Evolutionary conservation across 2,888 invertebrate species (phyloP), one percentile per base, ranked within the genome.

Genomic region (Clusia tigrina): DNA sequence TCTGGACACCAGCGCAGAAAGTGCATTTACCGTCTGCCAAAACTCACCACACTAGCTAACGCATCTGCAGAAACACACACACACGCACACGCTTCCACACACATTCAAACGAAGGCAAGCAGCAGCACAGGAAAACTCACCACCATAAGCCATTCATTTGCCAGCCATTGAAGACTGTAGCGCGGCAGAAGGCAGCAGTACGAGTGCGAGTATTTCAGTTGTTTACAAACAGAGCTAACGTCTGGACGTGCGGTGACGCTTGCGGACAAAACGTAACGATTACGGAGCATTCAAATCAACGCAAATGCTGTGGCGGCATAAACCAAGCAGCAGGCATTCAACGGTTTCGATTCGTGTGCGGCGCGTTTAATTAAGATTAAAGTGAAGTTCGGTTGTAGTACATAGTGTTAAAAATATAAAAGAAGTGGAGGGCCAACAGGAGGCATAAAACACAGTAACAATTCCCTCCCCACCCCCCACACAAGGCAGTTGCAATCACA

Each of bases 141-240:
- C 48, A 48, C 48, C 48, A 48, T 3, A 42, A 42, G 42, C n/a
- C 42, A 42, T 32, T n/a, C 42, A 42, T 48, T 22, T 48, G 48
- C 48, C 48, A 22, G 22, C 25, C 72, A 71, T 71, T 52, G 72
- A 72, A 72, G 71, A 72, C 71, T 72, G 72, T 71, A 70, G 71
- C 71, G 32, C 10, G 58, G n/a, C 42, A 64, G 51, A n/a, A n/a
- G n/a, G n/a, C n/a, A n/a, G n/a, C n/a, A n/a, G n/a, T n/a, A n/a
- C 63, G 66, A 72, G 32, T 9, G 74, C 75, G 71, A 75, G 74
- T 74, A 74, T 64, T 71, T 76, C 70, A 78, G 78, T 78, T 78
- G 78, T 78, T 78, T 78, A 75, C 74, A 78, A 78, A 74, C 71
- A 71, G 68, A 67, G 68, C 65, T 64, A 56, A 57, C 59, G 69